Conservation (phyloP, 1,140 invertebrate species). For the Batillaria attramentaria region DNA sequence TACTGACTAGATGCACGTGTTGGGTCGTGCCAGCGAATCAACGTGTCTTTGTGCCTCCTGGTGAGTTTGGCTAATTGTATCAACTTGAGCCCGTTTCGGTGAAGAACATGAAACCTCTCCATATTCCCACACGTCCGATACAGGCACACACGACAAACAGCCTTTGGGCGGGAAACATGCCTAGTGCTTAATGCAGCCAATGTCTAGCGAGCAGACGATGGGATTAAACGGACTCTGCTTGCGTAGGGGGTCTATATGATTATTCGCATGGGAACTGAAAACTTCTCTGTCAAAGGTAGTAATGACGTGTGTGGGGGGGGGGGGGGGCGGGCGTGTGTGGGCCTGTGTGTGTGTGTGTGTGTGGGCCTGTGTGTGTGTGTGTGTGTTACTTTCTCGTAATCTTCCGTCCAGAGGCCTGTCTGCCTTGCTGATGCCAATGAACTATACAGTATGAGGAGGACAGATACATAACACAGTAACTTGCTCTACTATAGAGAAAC, state of each 20-base stretch:
- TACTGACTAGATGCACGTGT: neutral
- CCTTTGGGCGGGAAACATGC: too few relatives aligned
- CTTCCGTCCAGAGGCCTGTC: neutral
- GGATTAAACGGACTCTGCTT: neutral
- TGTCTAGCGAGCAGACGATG: too few relatives aligned
- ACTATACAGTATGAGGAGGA: neutral
- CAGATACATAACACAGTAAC: too few relatives aligned
- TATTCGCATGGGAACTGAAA: neutral
- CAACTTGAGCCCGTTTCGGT: neutral
- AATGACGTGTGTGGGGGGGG: neutral
- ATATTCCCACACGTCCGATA: too few relatives aligned
- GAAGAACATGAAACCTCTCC: too few relatives aligned
- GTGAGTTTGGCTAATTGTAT: neutral
- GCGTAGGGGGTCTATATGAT: neutral
- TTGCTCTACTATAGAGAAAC: neutral
- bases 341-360: neutral
- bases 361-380: neutral
- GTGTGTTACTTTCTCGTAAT: neutral
- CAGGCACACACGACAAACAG: too few relatives aligned
- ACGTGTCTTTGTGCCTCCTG: neutral
- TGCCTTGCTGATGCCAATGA: neutral
- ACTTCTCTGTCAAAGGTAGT: neutral
- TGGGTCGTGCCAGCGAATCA: neutral
- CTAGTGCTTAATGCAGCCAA: too few relatives aligned
- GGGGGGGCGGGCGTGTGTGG: neutral